phyloP scores from a whole-genome alignment of 2,888 invertebrate genomes.

The Ptychoptera contaminata region DNA sequence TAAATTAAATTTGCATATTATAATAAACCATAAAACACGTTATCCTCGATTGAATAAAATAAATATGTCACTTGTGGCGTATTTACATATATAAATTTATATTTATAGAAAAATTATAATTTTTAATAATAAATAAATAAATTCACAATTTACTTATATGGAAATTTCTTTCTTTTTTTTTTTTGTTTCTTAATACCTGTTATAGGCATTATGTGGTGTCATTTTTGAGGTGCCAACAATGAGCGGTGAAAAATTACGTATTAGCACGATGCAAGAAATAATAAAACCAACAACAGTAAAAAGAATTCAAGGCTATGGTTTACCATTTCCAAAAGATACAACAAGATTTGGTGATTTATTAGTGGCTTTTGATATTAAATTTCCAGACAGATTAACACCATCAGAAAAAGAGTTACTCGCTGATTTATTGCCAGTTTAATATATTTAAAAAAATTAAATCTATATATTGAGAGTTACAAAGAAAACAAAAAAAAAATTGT shows the following conservation, averaged over 20 bases:
- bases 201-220: constrained; percentile 84
- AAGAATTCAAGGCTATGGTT: constrained; percentile 78
- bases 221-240: constrained; percentile 84
- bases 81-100: too few species aligned
- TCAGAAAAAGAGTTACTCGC: constrained; percentile 77
- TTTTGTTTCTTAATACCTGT: neutral
- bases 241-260: constrained; percentile 66
- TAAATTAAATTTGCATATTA: too few species aligned
- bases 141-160: too few species aligned
- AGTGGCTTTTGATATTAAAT: constrained; percentile 89
- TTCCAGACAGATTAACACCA: constrained; percentile 70
- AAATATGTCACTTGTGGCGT: too few species aligned
- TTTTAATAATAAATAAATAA: too few species aligned
- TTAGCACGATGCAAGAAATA: constrained; percentile 68
- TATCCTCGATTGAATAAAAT: too few species aligned
- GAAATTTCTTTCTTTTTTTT: neutral
- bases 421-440: constrained; percentile 54
- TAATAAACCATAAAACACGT: too few species aligned
- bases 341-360: constrained; percentile 81
- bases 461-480: neutral
- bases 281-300: constrained; percentile 84
- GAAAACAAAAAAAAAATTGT: constrained; percentile 3
- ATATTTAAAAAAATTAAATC: neutral
- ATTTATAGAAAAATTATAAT: too few species aligned
- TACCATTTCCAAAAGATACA: constrained; percentile 89